Conservation (phyloP, 2,888 invertebrate species). For the Melieria picta region DNA sequence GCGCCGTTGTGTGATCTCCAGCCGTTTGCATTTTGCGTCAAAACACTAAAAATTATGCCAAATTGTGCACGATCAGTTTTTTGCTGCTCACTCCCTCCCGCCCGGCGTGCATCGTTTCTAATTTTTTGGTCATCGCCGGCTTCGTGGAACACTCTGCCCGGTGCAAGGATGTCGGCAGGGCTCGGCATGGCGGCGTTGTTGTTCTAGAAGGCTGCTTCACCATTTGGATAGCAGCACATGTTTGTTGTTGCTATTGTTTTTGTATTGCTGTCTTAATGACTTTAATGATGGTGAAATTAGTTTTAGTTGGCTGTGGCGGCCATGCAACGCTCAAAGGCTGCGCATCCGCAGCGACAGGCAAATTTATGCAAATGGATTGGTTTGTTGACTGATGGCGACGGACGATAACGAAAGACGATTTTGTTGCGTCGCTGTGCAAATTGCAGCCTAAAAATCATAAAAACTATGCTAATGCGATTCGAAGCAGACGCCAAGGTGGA, state of each 20-base stretch:
- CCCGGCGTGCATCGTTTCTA: slow-evolving; percentile 2
- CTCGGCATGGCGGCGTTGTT: too few relatives aligned
- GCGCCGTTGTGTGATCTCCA: neutral
- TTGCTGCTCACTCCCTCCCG: slow-evolving; percentile 22
- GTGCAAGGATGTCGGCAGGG: too few relatives aligned
- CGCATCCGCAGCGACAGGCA: slow-evolving; percentile 4
- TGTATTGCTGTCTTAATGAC: slow-evolving; percentile 32
- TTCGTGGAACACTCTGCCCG: neutral
- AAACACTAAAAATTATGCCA: slow-evolving; percentile 44
- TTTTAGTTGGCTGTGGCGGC: slow-evolving; percentile 13
- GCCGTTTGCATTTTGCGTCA: slow-evolving; percentile 12
- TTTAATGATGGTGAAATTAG: slow-evolving; percentile 42
- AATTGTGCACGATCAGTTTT: slow-evolving; percentile 45
- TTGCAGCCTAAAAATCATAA: too few relatives aligned
- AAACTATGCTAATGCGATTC: too few relatives aligned
- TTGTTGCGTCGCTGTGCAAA: too few relatives aligned
- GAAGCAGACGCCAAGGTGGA: too few relatives aligned
- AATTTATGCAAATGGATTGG: slow-evolving; percentile 32
- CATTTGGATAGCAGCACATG: too few relatives aligned
- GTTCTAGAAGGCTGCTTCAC: too few relatives aligned
- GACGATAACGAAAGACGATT: too few relatives aligned
- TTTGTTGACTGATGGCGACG: slow-evolving; percentile 20
- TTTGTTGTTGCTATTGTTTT: neutral
- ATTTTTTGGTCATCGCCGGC: slow-evolving; percentile 28
- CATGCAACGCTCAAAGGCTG: neutral